These are phyloP conservation scores for Bursaphelenchus mucronatus DNA, from an alignment of 1,140 invertebrate genomes.

Conservation along the genomic window DNA sequence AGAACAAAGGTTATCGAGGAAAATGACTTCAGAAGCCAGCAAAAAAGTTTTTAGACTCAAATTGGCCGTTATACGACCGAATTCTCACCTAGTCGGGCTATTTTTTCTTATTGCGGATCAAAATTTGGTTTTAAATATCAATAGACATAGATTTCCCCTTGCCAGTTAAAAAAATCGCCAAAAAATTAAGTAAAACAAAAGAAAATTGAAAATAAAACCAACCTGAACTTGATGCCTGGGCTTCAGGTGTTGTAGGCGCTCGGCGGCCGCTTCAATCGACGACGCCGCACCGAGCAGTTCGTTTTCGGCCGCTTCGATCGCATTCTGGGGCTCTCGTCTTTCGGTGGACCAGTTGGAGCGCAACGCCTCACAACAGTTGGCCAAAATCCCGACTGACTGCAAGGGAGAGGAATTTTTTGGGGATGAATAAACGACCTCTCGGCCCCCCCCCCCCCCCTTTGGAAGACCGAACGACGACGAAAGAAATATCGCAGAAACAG, in stretches of 20 bases:
- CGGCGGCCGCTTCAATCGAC: conserved; percentile 94
- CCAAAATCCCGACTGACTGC: conserved; percentile 35
- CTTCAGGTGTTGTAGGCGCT: conserved; percentile 82
- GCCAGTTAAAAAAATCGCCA: not conserved
- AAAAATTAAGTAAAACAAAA: conserved; percentile 8
- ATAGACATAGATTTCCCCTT: too few species aligned
- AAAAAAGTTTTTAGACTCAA: too few species aligned
- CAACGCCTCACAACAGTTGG: conserved; percentile 40
- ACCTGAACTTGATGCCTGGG: conserved; percentile 67
- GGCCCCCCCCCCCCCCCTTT: too few species aligned
- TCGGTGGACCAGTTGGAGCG: conserved; percentile 29
- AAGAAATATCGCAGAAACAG: too few species aligned
- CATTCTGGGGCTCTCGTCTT: conserved; percentile 12
- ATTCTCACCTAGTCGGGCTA: too few species aligned
- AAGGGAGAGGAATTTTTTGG: conserved; percentile 21
- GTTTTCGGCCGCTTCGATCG: conserved; percentile 78
- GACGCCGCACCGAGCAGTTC: conserved; percentile 93
- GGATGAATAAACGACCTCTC: too few species aligned
- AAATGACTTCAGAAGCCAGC: too few species aligned
- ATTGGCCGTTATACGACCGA: too few species aligned
- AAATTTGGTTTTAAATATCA: too few species aligned
- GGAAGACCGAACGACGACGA: too few species aligned
- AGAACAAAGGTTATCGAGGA: too few species aligned
- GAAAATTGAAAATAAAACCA: conserved; percentile 33
- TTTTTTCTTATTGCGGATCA: too few species aligned